phyloP scores from a whole-genome alignment of 2,888 invertebrate genomes.

The Smittia sp. region DNA sequence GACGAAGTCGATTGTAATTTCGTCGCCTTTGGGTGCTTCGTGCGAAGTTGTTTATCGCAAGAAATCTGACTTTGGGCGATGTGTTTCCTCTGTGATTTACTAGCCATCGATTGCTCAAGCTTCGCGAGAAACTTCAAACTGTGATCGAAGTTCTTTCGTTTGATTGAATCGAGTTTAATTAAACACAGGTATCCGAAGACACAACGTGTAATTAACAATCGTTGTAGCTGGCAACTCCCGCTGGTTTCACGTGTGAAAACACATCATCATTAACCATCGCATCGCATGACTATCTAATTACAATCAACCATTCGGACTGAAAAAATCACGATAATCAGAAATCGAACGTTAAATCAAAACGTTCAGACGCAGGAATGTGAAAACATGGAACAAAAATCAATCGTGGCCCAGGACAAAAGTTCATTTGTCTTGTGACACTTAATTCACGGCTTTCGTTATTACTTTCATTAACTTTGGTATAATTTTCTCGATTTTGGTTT shows the following conservation, averaged over 20 bases:
- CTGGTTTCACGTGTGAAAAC: conserved; percentile 1
- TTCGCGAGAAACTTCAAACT: too few species aligned
- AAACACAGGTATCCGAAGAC: neutral
- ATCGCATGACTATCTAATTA: conserved; percentile 23
- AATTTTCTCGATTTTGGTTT: conserved; percentile 5
- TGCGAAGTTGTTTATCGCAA: conserved; percentile 1
- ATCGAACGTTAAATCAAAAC: conserved; percentile 3
- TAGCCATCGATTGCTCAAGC: neutral
- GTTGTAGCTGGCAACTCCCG: neutral
- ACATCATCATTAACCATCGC: conserved; percentile 16
- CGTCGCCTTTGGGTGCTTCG: conserved; percentile 15
- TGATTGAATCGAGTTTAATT: neutral
- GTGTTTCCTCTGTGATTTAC: neutral
- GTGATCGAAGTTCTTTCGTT: neutral
- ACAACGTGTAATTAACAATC: neutral
- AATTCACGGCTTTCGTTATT: conserved; percentile 19
- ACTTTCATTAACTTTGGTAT: conserved; percentile 15
- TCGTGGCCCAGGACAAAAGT: neutral
- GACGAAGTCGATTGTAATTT: neutral
- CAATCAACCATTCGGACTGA: conserved; percentile 5
- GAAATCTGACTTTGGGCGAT: too few species aligned
- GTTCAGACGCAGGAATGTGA: neutral
- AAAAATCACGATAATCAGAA: conserved; percentile 19
- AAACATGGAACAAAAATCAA: conserved; percentile 10
- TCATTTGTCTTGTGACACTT: conserved; percentile 27